Evolutionary conservation across 2,888 invertebrate genomes (phyloP).

Genomic region (Scaptomyza tumidula): DNA sequence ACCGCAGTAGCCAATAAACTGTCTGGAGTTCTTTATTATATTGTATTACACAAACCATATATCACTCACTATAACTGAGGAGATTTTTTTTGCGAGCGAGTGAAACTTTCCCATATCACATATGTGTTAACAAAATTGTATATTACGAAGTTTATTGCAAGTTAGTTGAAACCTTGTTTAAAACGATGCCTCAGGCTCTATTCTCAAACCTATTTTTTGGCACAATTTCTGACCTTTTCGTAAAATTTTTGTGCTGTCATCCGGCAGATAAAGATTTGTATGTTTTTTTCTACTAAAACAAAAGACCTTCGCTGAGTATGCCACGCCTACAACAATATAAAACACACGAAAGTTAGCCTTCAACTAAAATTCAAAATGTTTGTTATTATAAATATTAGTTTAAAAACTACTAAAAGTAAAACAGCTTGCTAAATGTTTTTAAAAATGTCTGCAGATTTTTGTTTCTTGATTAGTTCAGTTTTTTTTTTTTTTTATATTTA

Average conservation of each 20-base stretch:
- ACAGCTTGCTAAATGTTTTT: constrained; percentile 20
- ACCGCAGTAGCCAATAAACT: constrained; percentile 10
- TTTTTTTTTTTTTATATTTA: constrained; percentile 28
- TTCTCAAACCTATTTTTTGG: constrained; percentile 6
- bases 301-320: constrained; percentile 37
- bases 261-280: constrained; percentile 9
- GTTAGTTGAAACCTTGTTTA: constrained; percentile 9
- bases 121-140: too few species aligned
- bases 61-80: neutral
- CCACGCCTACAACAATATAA: constrained; percentile 39
- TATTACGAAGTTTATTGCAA: too few species aligned
- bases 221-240: constrained; percentile 42
- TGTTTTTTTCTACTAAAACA: neutral
- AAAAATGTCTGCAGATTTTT: constrained; percentile 32
- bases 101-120: neutral
- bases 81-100: neutral
- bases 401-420: constrained; percentile 32
- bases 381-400: constrained; percentile 36
- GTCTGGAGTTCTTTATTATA: constrained; percentile 3
- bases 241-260: constrained; percentile 19
- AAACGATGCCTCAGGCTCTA: constrained; percentile 1
- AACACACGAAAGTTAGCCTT: constrained; percentile 55
- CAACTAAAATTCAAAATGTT: constrained; percentile 42
- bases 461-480: constrained; percentile 45
- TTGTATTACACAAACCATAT: constrained; percentile 9